Conservation (phyloP, 2,797 vertebrate species). For the Paratrypauchen microcephalus region DNA sequence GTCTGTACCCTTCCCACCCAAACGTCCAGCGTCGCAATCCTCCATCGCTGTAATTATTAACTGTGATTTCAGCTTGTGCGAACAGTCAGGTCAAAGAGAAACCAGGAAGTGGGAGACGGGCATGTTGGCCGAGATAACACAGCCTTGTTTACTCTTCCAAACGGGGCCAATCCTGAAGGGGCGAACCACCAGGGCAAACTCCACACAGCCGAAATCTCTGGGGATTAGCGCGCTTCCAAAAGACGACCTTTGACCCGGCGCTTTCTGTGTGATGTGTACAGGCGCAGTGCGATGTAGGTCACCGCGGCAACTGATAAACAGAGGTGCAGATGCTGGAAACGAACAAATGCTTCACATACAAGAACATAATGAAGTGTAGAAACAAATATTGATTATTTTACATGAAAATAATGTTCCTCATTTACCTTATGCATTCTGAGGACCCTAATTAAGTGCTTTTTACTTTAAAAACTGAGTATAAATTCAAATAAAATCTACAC, state of each 20-base stretch:
- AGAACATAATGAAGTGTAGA: not conserved
- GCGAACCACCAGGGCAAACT: slow-evolving; percentile 47
- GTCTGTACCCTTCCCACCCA: not conserved
- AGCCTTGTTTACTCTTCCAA: slow-evolving; percentile 65
- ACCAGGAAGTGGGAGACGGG: slow-evolving; percentile 61
- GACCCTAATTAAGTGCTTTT: too few relatives aligned
- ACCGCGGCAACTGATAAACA: slow-evolving; percentile 42
- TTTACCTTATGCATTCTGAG: too few relatives aligned
- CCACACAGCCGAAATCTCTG: slow-evolving; percentile 49
- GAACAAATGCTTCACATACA: not conserved
- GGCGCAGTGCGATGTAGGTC: slow-evolving; percentile 56
- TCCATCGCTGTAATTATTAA: slow-evolving; percentile 58
- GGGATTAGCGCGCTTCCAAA: slow-evolving; percentile 55
- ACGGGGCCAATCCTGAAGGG: slow-evolving; percentile 50
- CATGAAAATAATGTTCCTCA: too few relatives aligned
- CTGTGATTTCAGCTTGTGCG: slow-evolving; percentile 28
- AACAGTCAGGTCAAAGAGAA: slow-evolving; percentile 30
- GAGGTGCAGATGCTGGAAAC: slow-evolving; percentile 6
- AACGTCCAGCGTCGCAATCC: not conserved
- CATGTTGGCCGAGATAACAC: slow-evolving; percentile 62
- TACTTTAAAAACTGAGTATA: too few relatives aligned
- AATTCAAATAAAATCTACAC: too few relatives aligned
- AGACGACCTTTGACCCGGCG: slow-evolving; percentile 58
- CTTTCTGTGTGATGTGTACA: not conserved
- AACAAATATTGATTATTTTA: not conserved